Evolutionary conservation across 2,888 invertebrate species (phyloP).

Genomic region (Uloborus plumipes): DNA sequence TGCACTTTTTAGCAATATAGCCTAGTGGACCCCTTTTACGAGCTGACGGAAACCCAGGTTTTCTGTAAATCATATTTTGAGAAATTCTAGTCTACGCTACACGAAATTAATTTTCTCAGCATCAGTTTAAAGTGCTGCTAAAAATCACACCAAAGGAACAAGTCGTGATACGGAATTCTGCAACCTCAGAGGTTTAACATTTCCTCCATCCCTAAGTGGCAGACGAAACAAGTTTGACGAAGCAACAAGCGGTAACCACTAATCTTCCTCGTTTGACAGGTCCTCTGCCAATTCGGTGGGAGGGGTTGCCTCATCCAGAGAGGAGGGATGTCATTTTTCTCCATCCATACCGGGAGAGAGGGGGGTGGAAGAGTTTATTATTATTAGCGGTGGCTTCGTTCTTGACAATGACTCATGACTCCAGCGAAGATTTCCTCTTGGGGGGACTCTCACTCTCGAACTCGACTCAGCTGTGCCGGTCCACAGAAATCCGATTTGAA

Average conservation of each 20-base stretch:
- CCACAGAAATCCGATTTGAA: conserved; percentile 47
- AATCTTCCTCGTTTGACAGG: conserved; percentile 39
- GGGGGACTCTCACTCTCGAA: conserved; percentile 8
- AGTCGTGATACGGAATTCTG: too few species aligned
- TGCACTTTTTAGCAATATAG: too few species aligned
- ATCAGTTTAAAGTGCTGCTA: too few species aligned
- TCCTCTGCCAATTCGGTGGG: conserved; percentile 4
- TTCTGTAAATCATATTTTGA: too few species aligned
- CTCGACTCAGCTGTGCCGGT: conserved; percentile 41
- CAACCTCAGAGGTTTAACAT: too few species aligned
- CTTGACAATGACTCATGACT: conserved; percentile 63
- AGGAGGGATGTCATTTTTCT: conserved; percentile 38
- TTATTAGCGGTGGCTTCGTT: conserved; percentile 48
- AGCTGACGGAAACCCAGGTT: too few species aligned
- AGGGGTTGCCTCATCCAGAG: not conserved
- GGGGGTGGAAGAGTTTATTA: conserved; percentile 39
- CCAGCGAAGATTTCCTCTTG: conserved; percentile 20
- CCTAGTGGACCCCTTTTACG: too few species aligned
- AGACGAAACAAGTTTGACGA: conserved; percentile 15
- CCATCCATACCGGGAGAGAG: conserved; percentile 17
- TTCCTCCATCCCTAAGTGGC: not conserved
- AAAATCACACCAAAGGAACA: too few species aligned
- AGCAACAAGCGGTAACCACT: not conserved
- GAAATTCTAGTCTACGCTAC: too few species aligned
- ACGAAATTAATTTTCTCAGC: too few species aligned